Percentiles rank a stretch among this genome's conserved stretches.
Conservation (phyloP, 1,140 invertebrate species). For the Heliconius hewitsoni region DNA sequence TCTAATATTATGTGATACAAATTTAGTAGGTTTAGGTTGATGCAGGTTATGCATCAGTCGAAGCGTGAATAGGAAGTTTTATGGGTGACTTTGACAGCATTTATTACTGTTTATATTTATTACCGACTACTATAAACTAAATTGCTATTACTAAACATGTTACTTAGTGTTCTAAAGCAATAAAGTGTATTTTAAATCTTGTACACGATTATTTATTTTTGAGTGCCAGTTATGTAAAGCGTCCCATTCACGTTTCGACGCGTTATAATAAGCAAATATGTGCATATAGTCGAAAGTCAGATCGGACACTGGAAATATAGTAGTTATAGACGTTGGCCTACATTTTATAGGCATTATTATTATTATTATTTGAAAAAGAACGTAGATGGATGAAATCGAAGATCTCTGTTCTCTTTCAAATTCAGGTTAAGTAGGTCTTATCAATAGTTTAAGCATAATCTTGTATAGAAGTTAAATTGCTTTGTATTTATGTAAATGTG, state of each 20-base stretch:
- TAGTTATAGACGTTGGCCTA: slow-evolving; percentile 14
- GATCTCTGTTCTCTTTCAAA: slow-evolving; percentile 14
- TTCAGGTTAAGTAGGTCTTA: slow-evolving; percentile 11
- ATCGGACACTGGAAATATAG: slow-evolving; percentile 28
- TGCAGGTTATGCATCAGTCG: slow-evolving; percentile 28
- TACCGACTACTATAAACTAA: slow-evolving; percentile 6
- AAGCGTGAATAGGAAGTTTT: slow-evolving; percentile 14
- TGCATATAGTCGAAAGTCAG: slow-evolving; percentile 16
- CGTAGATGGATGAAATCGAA: slow-evolving; percentile 7
- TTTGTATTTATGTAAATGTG: slow-evolving; percentile 19
- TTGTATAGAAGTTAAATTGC: slow-evolving; percentile 18
- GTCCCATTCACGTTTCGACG: background rate
- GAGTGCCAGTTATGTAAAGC: background rate
- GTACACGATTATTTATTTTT: slow-evolving; percentile 8
- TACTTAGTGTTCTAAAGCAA: slow-evolving; percentile 7
- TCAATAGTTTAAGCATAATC: slow-evolving; percentile 5
- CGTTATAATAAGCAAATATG: slow-evolving; percentile 7
- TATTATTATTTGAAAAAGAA: slow-evolving; percentile 8
- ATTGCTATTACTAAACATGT: slow-evolving; percentile 9
- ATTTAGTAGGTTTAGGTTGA: slow-evolving; percentile 58
- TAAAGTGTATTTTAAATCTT: slow-evolving; percentile 11
- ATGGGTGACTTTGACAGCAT: slow-evolving; percentile 19
- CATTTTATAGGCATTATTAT: slow-evolving; percentile 11
- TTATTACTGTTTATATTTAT: slow-evolving; percentile 14
- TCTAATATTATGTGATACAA: slow-evolving; percentile 76